Evolutionary conservation across 2,113 vertebrate species (phyloP).

Genomic region (Lepus americanus): DNA sequence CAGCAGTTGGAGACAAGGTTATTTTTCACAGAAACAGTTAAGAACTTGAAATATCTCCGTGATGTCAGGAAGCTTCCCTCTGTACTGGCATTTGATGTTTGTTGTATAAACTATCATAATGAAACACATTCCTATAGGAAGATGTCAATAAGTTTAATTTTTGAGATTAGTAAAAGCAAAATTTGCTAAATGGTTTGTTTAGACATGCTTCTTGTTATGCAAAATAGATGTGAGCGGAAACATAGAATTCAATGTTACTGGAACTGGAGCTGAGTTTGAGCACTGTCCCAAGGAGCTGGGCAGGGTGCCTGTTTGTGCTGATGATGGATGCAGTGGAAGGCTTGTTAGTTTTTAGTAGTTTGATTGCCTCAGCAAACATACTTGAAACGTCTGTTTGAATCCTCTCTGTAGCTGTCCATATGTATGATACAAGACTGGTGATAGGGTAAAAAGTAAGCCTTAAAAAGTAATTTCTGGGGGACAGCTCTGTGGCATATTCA

Average conservation of each 20-base stretch:
- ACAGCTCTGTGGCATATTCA: no score
- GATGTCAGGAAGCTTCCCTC: not conserved
- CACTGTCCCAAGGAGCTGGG: not conserved
- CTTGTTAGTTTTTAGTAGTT: not conserved
- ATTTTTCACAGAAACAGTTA: conserved; percentile 40
- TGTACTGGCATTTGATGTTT: not conserved
- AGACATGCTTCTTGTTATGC: conserved; percentile 42
- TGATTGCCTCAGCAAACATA: conserved; percentile 4
- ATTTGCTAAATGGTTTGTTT: conserved; percentile 10
- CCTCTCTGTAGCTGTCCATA: not conserved
- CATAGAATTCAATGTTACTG: not conserved
- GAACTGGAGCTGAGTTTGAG: not conserved
- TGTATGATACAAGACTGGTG: not conserved
- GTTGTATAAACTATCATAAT: not conserved
- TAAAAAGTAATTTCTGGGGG: conserved; percentile 19
- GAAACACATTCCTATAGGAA: conserved; percentile 8
- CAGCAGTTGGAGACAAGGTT: not conserved
- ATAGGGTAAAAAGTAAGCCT: not conserved
- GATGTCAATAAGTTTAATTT: conserved; percentile 36
- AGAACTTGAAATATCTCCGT: conserved; percentile 38
- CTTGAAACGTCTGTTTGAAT: not conserved
- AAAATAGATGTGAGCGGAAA: conserved; percentile 17
- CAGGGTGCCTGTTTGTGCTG: not conserved
- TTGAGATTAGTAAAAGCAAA: conserved; percentile 16
- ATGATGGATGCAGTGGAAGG: not conserved